A percentile compares a stretch with the other conserved stretches of the same genome.
phyloP scores from a whole-genome alignment of 2,113 vertebrate genomes.

The Ctenodactylus gundi region DNA sequence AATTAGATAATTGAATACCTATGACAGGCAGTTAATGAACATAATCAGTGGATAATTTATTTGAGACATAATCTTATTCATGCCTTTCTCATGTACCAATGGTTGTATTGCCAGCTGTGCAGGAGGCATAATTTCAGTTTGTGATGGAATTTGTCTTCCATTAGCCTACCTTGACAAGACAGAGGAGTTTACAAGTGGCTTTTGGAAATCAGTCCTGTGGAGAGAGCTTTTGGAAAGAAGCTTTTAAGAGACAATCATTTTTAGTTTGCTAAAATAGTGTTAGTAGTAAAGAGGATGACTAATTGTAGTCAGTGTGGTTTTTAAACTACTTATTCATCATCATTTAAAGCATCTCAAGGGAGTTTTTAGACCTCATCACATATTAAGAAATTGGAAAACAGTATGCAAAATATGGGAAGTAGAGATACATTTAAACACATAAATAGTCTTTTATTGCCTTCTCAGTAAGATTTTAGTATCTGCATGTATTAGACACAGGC shows the following conservation, averaged over 20 bases:
- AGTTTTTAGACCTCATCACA: neutral
- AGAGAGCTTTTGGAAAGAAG: neutral
- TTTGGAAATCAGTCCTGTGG: constrained; percentile 34
- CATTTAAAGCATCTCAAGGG: neutral
- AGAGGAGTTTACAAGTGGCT: neutral
- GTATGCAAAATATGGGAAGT: neutral
- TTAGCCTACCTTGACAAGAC: neutral
- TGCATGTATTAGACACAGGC: neutral
- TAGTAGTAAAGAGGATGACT: neutral
- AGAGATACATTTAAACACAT: neutral
- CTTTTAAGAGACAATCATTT: neutral
- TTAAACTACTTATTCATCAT: constrained; percentile 17
- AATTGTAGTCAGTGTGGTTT: neutral
- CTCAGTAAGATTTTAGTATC: neutral
- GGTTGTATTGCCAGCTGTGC: neutral
- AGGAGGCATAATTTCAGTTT: constrained; percentile 32
- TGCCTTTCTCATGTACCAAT: constrained; percentile 26
- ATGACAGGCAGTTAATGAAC: constrained; percentile 56
- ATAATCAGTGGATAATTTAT: constrained; percentile 54
- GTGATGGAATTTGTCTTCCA: constrained; percentile 8
- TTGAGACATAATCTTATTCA: constrained; percentile 35
- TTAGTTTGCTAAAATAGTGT: neutral
- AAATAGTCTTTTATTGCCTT: neutral
- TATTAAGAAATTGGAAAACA: neutral
- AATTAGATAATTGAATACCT: constrained; percentile 61